Base-by-base conservation (phyloP, 1,140 invertebrate species). In the Lanistes nyassanus region DNA sequence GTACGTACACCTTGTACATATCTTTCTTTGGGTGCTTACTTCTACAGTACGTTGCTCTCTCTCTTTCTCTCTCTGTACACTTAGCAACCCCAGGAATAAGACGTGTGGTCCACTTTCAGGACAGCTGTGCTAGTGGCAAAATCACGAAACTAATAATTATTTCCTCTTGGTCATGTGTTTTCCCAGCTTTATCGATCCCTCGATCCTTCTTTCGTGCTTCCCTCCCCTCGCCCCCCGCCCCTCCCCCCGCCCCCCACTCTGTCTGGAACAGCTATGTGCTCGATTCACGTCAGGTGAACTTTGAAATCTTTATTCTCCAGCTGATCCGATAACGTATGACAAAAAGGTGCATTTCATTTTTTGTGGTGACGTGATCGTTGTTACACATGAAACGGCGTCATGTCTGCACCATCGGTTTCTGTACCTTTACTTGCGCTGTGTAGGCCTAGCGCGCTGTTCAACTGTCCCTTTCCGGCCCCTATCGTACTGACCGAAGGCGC, bases 161-260 rank as follows among this genome's bases (percentile, higher is more conserved):
- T 9, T 6, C 9, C 11, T n/a, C 58, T 13, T 9, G 23, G 58
- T n/a, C 9, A 6, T 60, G 7, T 23, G n/a, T 60, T 6, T 60
- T 31, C 31, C 7, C 31, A 23, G n/a, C 58, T 60, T 31, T 60
- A 23, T 60, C 58, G n/a, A 23, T 60, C 58, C 31, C 58, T 60
- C 58, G n/a, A 23, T 60, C 58, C 31, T 31, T 60, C 58, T 23
- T n/a, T 23, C 58, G 9, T n/a, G 9, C 58, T 23, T n/a, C 23
- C 58, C 31, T 31, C 23, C 58, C 31, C 58, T 23, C 58, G n/a
- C 58, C 23, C 58, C 31, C 58, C 58, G n/a, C 31, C 58, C 31
- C 58, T 60, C 58, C 23, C 58, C 31, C 58, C 31, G n/a, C 31
- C 58, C 31, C 58, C 23, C 58, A 26, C 58, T 60, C 58, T 60